Conservation (phyloP, 2,888 invertebrate genomes). For the Eupeodes luniger region DNA sequence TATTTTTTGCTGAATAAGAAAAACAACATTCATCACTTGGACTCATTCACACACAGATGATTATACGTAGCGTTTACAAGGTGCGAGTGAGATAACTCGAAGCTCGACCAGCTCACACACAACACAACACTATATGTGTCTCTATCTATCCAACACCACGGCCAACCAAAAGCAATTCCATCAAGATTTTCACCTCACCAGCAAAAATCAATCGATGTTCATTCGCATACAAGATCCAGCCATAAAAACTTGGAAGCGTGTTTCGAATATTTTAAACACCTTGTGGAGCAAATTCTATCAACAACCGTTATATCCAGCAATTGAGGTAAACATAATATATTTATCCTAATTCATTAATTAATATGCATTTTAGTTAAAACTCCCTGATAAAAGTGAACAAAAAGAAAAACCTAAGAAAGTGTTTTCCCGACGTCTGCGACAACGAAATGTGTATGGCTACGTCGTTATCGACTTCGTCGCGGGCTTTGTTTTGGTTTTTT, state of each 20-base stretch:
- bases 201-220: slow-evolving; percentile 79
- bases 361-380: slow-evolving; percentile 46
- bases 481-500: slow-evolving; percentile 74
- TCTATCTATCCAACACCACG: slow-evolving; percentile 39
- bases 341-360: slow-evolving; percentile 2
- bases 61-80: slow-evolving; percentile 17
- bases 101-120: background rate
- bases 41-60: slow-evolving; percentile 52
- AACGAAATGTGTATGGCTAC: slow-evolving; percentile 21
- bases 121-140: slow-evolving; percentile 2
- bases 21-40: slow-evolving; percentile 27
- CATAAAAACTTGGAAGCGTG: slow-evolving; percentile 89
- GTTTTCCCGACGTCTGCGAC: background rate
- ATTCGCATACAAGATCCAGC: slow-evolving; percentile 87
- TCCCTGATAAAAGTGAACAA: slow-evolving; percentile 3
- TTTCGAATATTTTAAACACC: slow-evolving; percentile 86
- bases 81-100: slow-evolving; percentile 63
- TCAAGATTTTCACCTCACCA: slow-evolving; percentile 60
- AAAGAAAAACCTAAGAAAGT: background rate
- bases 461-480: slow-evolving; percentile 39
- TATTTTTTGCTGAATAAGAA: slow-evolving; percentile 30
- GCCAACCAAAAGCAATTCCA: slow-evolving; percentile 49
- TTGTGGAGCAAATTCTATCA: slow-evolving; percentile 86
- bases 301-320: slow-evolving; percentile 78
- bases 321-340: slow-evolving; percentile 79